phyloP scores from a whole-genome alignment of 1,140 invertebrate genomes.

The Eueides isabella region DNA sequence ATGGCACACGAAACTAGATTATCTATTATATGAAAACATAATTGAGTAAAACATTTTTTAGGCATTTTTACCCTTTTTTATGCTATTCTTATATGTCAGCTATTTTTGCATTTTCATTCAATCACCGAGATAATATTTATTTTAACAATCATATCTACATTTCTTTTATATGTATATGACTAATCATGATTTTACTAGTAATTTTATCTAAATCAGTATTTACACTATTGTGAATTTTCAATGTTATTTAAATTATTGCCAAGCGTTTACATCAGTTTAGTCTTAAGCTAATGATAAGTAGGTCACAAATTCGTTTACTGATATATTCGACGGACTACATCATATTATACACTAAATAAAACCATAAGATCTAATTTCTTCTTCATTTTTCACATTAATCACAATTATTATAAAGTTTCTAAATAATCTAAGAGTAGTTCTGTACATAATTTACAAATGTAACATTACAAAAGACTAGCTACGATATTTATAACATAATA shows the following conservation, averaged over 20 bases:
- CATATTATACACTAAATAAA: slow-evolving; percentile 68
- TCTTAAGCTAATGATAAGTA: slow-evolving; percentile 74
- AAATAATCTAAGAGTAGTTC: slow-evolving; percentile 49
- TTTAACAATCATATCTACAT: neutral
- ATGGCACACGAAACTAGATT: slow-evolving; percentile 71
- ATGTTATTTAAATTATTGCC: slow-evolving; percentile 75
- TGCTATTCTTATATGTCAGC: neutral
- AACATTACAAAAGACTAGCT: slow-evolving; percentile 72
- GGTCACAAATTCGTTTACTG: slow-evolving; percentile 77
- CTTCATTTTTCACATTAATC: slow-evolving; percentile 55
- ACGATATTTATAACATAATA: slow-evolving; percentile 56
- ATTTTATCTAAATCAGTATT: slow-evolving; percentile 42
- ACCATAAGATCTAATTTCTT: slow-evolving; percentile 51
- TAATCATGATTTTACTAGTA: slow-evolving; percentile 30
- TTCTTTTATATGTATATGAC: slow-evolving; percentile 18
- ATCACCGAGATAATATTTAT: neutral
- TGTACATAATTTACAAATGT: slow-evolving; percentile 67
- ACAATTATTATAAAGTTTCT: slow-evolving; percentile 46
- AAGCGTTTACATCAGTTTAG: slow-evolving; percentile 70
- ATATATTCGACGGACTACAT: slow-evolving; percentile 78
- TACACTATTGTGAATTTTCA: slow-evolving; percentile 54
- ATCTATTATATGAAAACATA: slow-evolving; percentile 40
- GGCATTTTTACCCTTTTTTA: neutral
- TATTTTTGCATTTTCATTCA: neutral
- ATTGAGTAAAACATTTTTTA: neutral